phyloP scores from a whole-genome alignment of 2,888 invertebrate species.

The Netelia virgata region DNA sequence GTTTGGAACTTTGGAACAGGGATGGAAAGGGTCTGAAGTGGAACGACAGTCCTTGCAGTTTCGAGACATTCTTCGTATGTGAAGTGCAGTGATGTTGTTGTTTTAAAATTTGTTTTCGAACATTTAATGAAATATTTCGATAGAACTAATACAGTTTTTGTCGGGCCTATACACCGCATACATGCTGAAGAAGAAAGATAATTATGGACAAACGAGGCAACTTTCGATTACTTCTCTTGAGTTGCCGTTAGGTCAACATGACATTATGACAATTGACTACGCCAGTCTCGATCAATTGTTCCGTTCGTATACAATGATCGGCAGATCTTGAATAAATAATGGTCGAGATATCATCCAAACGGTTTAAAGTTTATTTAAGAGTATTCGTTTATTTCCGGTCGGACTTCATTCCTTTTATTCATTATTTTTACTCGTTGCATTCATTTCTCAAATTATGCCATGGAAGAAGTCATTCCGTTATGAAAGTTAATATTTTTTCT shows the following conservation, averaged over 20 bases:
- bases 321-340: conserved; percentile 37
- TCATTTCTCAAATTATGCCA: conserved; percentile 7
- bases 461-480: not conserved
- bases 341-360: conserved; percentile 16
- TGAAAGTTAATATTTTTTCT: not conserved
- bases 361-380: too few relatives aligned
- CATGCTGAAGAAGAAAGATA: conserved; percentile 6
- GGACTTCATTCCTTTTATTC: conserved; percentile 16
- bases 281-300: conserved; percentile 34
- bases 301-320: not conserved
- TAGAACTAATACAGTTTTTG: conserved; percentile 21
- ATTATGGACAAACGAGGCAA: conserved; percentile 16
- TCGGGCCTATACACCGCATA: not conserved
- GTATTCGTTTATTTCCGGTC: not conserved
- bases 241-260: not conserved
- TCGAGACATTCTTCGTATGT: conserved; percentile 96
- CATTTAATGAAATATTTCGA: conserved; percentile 41
- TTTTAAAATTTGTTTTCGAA: conserved; percentile 2
- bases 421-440: conserved; percentile 3
- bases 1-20: conserved; percentile 95
- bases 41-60: conserved; percentile 97
- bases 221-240: not conserved
- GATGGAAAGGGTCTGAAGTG: conserved; percentile 96
- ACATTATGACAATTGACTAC: conserved; percentile 1
- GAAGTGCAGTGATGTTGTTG: conserved; percentile 88